Conservation (phyloP, 2,888 invertebrate species). For the Chymomyza caudatula region DNA sequence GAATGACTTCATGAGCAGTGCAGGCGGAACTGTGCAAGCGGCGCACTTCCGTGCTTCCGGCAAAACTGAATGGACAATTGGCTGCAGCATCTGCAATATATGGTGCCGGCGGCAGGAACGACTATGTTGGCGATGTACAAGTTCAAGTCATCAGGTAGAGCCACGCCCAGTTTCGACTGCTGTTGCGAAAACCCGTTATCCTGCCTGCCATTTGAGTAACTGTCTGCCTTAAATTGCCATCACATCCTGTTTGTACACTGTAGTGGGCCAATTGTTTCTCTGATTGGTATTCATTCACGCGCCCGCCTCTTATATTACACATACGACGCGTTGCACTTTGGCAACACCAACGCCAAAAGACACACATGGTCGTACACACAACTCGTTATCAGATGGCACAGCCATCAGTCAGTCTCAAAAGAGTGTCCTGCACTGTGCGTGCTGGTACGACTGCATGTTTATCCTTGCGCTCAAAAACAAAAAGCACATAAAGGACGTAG, state of each 20-base stretch:
- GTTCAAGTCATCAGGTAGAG: constrained; percentile 4
- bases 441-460: background rate
- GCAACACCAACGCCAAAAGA: background rate
- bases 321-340: constrained; percentile 35
- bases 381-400: constrained; percentile 63
- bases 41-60: constrained; percentile 59
- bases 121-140: background rate
- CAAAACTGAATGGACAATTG: constrained; percentile 42
- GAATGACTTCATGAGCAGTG: constrained; percentile 77
- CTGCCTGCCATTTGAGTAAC: constrained; percentile 47
- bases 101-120: constrained; percentile 26
- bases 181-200: constrained; percentile 26
- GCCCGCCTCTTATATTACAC: constrained; percentile 25
- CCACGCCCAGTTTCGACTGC: constrained; percentile 31
- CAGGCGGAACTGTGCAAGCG: constrained; percentile 38
- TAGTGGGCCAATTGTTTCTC: constrained; percentile 43
- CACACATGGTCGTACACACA: constrained; percentile 22
- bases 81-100: constrained; percentile 48
- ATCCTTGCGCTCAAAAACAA: constrained; percentile 6
- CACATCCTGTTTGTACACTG: constrained; percentile 54
- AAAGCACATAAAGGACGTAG: background rate
- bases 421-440: constrained; percentile 3
- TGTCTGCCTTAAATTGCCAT: constrained; percentile 74
- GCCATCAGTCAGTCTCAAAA: constrained; percentile 36
- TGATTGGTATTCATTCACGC: constrained; percentile 56